phyloP scores from a whole-genome alignment of 2,888 invertebrate genomes.

The Eumerus sabulonum region DNA sequence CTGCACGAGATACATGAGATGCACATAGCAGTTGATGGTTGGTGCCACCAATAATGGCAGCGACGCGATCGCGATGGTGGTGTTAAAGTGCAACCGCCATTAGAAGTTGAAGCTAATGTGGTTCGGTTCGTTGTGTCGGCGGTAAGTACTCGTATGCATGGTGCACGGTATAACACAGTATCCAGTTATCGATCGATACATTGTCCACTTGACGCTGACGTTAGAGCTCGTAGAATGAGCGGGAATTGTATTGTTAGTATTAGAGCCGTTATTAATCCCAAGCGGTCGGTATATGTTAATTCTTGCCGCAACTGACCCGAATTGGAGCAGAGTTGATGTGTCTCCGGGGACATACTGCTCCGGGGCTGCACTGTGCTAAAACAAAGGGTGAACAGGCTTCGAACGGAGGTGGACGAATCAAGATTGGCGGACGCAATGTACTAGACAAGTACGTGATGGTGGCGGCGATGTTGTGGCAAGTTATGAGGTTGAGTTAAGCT shows the following conservation, averaged over 20 bases:
- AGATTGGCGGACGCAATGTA: too few species aligned
- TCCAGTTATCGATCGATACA: slow-evolving; percentile 65
- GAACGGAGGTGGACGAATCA: background rate
- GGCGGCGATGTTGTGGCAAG: slow-evolving; percentile 10
- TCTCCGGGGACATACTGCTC: slow-evolving; percentile 18
- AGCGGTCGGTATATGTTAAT: slow-evolving; percentile 58
- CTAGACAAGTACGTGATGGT: too few species aligned
- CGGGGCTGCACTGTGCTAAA: slow-evolving; percentile 29
- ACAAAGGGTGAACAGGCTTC: slow-evolving; percentile 46
- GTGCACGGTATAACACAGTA: slow-evolving; percentile 14
- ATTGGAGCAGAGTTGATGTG: slow-evolving; percentile 37
- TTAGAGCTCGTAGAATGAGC: slow-evolving; percentile 60
- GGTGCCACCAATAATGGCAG: background rate
- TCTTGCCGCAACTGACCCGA: slow-evolving; percentile 54
- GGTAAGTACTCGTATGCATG: too few species aligned
- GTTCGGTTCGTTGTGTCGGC: too few species aligned
- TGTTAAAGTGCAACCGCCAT: slow-evolving; percentile 48
- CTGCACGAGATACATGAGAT: background rate
- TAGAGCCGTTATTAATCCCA: slow-evolving; percentile 51
- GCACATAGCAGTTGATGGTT: slow-evolving; percentile 36
- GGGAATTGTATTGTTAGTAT: slow-evolving; percentile 53
- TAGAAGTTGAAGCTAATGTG: slow-evolving; percentile 20
- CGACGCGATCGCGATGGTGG: background rate
- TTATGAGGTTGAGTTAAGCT: slow-evolving; percentile 22
- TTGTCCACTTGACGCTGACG: slow-evolving; percentile 51